phyloP scores from a whole-genome alignment of 2,888 invertebrate species.

The Cosmia pyralina region DNA sequence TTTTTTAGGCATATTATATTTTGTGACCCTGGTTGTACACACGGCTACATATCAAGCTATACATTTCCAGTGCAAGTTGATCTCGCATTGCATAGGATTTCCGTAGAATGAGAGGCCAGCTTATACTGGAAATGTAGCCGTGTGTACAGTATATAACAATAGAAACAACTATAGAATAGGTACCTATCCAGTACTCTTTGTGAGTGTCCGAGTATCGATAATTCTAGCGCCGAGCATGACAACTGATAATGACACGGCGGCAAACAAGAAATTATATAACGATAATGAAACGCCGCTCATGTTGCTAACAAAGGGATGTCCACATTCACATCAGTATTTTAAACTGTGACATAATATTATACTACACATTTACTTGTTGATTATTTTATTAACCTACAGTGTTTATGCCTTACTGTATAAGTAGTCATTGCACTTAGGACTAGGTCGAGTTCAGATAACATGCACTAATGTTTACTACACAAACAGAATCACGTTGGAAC shows the following conservation, averaged over 20 bases:
- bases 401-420: conserved; percentile 26
- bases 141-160: neutral
- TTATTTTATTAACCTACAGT: conserved; percentile 47
- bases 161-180: conserved; percentile 2
- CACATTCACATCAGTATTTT: conserved; percentile 54
- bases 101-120: no score
- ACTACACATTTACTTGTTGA: conserved; percentile 53
- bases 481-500: conserved; percentile 2
- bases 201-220: conserved; percentile 36
- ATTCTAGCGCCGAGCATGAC: conserved; percentile 41
- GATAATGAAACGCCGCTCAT: conserved; percentile 61
- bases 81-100: no score
- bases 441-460: conserved; percentile 36
- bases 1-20: no score
- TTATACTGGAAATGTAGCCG: no score
- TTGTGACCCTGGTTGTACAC: no score
- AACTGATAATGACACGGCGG: conserved; percentile 55
- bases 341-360: conserved; percentile 58
- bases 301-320: conserved; percentile 63
- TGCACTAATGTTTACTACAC: neutral
- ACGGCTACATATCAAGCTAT: no score
- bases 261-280: conserved; percentile 67
- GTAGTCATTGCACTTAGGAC: conserved; percentile 20
- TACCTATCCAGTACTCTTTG: conserved; percentile 15
- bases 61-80: no score